Base-by-base conservation (phyloP, 2,113 vertebrate species). In the Aegithalos caudatus region DNA sequence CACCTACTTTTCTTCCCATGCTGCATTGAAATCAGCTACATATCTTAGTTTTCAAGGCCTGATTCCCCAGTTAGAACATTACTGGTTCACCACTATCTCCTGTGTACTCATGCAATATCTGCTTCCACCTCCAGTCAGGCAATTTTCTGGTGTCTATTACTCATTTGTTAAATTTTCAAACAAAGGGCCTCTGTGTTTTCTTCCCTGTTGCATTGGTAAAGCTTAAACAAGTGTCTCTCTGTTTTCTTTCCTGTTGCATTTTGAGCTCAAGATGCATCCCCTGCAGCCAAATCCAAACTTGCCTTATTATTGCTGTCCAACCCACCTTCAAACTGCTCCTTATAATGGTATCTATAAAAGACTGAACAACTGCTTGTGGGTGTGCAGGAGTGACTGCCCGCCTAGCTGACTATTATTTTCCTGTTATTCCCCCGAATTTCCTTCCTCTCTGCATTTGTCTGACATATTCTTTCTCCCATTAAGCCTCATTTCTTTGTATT, bases 211-310 rank as follows among this genome's bases (percentile, higher is more conserved):
- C 85, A 78, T 70, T 77, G n/a, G 87, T 89, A 72, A 85, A 92
- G 42, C 66, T 89, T 72, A 77, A 85, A 95, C 90, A 97, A 97
- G 40, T 20, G 21, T 58, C 38, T 81, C 69, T 88, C 81, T 96
- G 94, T 88, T 92, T 93, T 93, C 56, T 81, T 74, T 80, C 60
- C 72, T 92, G 53, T 25, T 96, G 82, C 56, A 70, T 70, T 85
- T 92, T 90, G 61, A 92, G 51, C 82, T 83, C 80, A 86, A 45
- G 76, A 96, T 78, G 69, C 72, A 78, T 94, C 40, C 90, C 88
- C 90, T 94, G 72, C 76, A 95, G 95, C 90, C 44, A 94, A 81
- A 92, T 60, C 86, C 58, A 94, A 94, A 96, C 76, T 94, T 81
- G 23, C 58, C 56, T 70, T 92, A 73, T 80, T 91, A 83, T 51